Evolutionary conservation across 2,888 invertebrate species (phyloP).

Genomic region (Patella pellucida): DNA sequence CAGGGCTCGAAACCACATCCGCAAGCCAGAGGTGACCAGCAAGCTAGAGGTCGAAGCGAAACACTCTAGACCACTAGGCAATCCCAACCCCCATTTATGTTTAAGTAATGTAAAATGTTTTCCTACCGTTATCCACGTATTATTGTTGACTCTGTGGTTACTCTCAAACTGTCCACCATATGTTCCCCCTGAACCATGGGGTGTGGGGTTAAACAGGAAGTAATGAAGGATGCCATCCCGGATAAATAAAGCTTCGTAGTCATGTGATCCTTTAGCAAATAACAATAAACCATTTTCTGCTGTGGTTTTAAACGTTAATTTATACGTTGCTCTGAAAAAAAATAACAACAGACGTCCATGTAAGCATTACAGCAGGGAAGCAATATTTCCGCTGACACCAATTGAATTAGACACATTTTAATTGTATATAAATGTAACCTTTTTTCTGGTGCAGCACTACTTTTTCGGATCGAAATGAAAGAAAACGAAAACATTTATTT

Average conservation of each 20-base stretch:
- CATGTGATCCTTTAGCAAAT: slow-evolving; percentile 45
- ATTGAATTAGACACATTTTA: too few species aligned
- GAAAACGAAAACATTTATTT: too few species aligned
- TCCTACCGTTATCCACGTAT: slow-evolving; percentile 38
- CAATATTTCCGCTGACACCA: too few species aligned
- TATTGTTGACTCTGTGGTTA: slow-evolving; percentile 32
- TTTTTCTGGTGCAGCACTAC: too few species aligned
- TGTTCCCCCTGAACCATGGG: slow-evolving; percentile 42
- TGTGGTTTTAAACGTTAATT: slow-evolving; percentile 39
- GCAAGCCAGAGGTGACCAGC: too few species aligned
- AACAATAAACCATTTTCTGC: slow-evolving; percentile 37
- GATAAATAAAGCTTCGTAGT: slow-evolving; percentile 47
- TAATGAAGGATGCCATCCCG: slow-evolving; percentile 45
- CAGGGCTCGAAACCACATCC: too few species aligned
- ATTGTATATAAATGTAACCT: too few species aligned
- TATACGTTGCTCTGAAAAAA: slow-evolving; percentile 43
- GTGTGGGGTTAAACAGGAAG: slow-evolving; percentile 48
- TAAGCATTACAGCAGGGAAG: neutral
- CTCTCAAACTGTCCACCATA: slow-evolving; percentile 41
- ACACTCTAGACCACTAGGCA: too few species aligned
- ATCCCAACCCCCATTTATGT: too few species aligned
- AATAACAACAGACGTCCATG: neutral
- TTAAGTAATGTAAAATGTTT: neutral
- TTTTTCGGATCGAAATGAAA: too few species aligned
- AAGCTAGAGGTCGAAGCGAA: too few species aligned